These are phyloP conservation scores for Marcusenius ussheri DNA, from an alignment of 2,113 vertebrate species.

Conservation along the genomic window DNA sequence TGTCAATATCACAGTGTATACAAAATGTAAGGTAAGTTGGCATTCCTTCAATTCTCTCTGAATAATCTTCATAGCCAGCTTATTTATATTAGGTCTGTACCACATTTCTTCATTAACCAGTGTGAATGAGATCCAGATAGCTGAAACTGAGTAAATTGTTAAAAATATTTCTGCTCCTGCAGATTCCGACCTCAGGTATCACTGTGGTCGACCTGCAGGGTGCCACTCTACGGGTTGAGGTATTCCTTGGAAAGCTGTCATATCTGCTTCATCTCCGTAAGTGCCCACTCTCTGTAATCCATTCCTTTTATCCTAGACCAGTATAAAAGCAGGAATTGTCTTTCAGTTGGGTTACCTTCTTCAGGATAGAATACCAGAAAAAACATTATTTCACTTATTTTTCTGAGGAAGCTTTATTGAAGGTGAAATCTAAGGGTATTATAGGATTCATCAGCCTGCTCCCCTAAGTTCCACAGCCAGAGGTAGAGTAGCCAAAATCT, in stretches of 20 bases:
- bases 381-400: background rate
- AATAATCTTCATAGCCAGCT: background rate
- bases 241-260: conserved; percentile 68
- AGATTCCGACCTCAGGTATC: conserved; percentile 66
- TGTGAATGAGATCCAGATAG: background rate
- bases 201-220: conserved; percentile 67
- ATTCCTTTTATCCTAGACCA: background rate
- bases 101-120: background rate
- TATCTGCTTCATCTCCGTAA: conserved; percentile 79
- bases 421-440: background rate
- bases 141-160: background rate
- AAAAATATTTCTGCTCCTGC: background rate
- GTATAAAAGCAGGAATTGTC: background rate
- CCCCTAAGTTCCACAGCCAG: background rate
- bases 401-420: background rate
- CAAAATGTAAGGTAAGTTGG: conserved; percentile 68
- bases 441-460: background rate
- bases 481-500: background rate
- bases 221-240: conserved; percentile 67
- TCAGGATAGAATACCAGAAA: background rate
- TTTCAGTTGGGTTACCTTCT: background rate
- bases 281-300: conserved; percentile 39
- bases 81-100: background rate
- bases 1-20: conserved; percentile 76
- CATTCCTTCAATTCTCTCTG: background rate